Evolutionary conservation across 1,140 invertebrate species (phyloP), one percentile per base, ranked within the genome.

Genomic region (Maniola jurtina): DNA sequence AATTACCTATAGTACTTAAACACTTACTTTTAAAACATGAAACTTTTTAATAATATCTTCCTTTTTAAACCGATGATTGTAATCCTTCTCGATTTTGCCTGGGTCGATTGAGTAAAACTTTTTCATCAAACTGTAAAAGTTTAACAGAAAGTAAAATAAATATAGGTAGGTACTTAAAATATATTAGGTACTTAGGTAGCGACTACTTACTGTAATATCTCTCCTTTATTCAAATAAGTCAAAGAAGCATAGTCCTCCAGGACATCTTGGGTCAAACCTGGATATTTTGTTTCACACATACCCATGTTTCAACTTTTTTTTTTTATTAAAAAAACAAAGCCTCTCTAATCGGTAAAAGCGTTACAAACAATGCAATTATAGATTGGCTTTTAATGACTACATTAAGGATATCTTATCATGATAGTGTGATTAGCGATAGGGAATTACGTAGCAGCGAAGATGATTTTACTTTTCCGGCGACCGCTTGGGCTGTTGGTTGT

Each of bases 201-300:
- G 4, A 25, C 11, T 55, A 88, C 92, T 93, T 80, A 93, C 93
- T 91, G 78, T 15, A 91, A 57, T 75, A 94, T 93, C 86, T 94
- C 93, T 11, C 82, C 79, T 83, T 92, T 93, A 42, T 65, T 92
- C 42, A 94, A 82, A 83, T 93, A 94, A 0, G 93, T 93, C 40
- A 94, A 70, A 11, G 90, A 76, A 0, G 81, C 73, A 70, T 94
- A 93, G 50, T 93, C 93, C 60, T 92, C 90, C 33, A 94, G 68
- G 15, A 90, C 55, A 50, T 93, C 92, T 72, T 92, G 85, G 2
- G 92, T 91, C n/a, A 93, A 74, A 61, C 86, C 83, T 0, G 83
- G 78, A 64, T 91, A 86, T 35, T 76, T 68, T 3, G 83, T 87
- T 48, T 84, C 77, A 14, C 76, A 79, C 5, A 75, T 75, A 14